Base-by-base conservation (phyloP, 2,797 vertebrate species). In the Diglossa cyanea region DNA sequence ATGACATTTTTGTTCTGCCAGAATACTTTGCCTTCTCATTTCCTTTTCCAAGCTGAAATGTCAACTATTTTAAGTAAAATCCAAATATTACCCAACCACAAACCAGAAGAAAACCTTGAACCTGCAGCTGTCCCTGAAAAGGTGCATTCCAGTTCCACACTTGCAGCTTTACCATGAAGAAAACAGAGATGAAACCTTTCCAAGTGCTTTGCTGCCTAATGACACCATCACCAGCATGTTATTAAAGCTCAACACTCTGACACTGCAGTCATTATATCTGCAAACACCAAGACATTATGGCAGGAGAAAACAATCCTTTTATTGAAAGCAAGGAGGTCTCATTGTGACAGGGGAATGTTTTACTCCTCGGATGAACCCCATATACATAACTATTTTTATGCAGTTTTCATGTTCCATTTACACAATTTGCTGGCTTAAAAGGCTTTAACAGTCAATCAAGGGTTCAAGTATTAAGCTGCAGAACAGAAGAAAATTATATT, bases 1-100 rank as follows among this genome's bases (percentile, higher is more conserved):
- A 26, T 93, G 89, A 94, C 87, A 95, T 94, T 96, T 95, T 83
- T 94, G 54, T 79, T 93, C 81, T 97, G 89, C 92, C 92, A 95
- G 78, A 93, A 86, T 86, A 80, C 70, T 91, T 93, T 93, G 70
- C 81, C 42, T 93, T 88, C 78, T 83, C 85, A 65, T 91, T 95
- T 94, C 79, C 66, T 91, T 93, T 95, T 92, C 81, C 81, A 91
- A 91, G 75, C 65, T 86, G 94, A 96, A 97, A 96, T 96, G 94
- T 93, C 96, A 96, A 62, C 87, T 94, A 83, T 93, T 97, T 93
- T 80, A 89, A 81, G 84, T 60, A 42, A 96, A 86, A 93, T 58
- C 54, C 3, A 8, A 94, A 30, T 77, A 89, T 91, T 94, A 63
- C 84, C 66, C 81, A 71, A 80, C n/a, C 31, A 72, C 75, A 91